Conservation (phyloP, 2,888 invertebrate genomes). For the Bombyx huttoni region DNA sequence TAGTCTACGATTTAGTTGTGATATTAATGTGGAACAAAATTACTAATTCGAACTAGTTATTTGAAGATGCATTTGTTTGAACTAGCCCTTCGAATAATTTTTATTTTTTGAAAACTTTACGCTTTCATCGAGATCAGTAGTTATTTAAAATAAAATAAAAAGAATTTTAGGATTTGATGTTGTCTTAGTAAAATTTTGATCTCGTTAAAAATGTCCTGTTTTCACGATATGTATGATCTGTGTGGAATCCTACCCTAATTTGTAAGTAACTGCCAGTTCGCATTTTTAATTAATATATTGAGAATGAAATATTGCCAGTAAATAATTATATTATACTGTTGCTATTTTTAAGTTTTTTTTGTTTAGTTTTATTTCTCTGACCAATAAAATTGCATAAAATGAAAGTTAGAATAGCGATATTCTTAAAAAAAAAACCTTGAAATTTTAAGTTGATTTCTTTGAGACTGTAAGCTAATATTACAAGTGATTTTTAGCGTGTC, state of each 20-base stretch:
- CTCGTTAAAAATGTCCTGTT: background rate
- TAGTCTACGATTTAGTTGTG: constrained; percentile 2
- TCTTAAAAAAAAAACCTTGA: constrained; percentile 11
- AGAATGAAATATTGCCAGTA: background rate
- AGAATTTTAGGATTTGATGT: background rate
- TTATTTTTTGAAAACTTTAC: constrained; percentile 2
- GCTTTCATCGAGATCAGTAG: background rate
- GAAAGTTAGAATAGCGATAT: constrained; percentile 8
- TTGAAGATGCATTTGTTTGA: background rate
- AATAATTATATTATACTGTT: background rate
- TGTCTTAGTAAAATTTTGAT: background rate
- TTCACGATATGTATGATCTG: constrained; percentile 10
- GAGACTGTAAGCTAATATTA: constrained; percentile 50
- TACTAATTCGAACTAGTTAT: background rate
- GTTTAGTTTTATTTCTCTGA: constrained; percentile 11
- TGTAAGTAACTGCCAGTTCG: constrained; percentile 46
- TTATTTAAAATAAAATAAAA: background rate
- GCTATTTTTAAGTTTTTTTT: constrained; percentile 9
- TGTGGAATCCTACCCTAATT: constrained; percentile 32
- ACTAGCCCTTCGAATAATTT: constrained; percentile 2
- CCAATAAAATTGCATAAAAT: constrained; percentile 10
- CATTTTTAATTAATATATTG: constrained; percentile 30
- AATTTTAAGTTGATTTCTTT: constrained; percentile 33
- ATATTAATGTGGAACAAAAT: constrained; percentile 19
- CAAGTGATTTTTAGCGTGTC: constrained; percentile 23